phyloP scores from a whole-genome alignment of 2,888 invertebrate species.

The Teinopalpus imperialis region DNA sequence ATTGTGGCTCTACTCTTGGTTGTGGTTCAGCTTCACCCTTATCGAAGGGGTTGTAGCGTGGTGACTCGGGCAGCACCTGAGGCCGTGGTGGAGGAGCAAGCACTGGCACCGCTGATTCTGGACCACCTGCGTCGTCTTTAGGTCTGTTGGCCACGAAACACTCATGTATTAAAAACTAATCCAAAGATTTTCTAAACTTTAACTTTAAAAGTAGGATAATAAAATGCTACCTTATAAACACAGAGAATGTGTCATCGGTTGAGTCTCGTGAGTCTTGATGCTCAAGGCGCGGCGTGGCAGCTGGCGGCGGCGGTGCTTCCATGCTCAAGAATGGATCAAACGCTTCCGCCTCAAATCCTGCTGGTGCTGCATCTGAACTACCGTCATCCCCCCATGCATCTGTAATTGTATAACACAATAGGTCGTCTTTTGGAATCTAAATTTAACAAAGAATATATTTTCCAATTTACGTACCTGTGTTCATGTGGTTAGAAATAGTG shows the following conservation, averaged over 20 bases:
- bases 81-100: constrained; percentile 89
- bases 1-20: constrained; percentile 27
- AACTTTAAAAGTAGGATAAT: no score
- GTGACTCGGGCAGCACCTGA: constrained; percentile 73
- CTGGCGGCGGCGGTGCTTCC: constrained; percentile 88
- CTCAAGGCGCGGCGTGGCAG: constrained; percentile 84
- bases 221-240: constrained; percentile 85
- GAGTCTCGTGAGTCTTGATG: constrained; percentile 88
- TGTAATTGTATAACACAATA: constrained; percentile 28
- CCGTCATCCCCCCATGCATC: constrained; percentile 66
- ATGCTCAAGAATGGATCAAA: constrained; percentile 92
- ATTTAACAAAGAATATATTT: not conserved
- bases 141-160: constrained; percentile 80
- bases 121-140: constrained; percentile 59
- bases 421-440: no score
- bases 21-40: constrained; percentile 74
- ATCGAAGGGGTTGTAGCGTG: constrained; percentile 91
- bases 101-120: constrained; percentile 81
- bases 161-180: no score
- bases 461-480: constrained; percentile 47
- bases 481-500: constrained; percentile 69
- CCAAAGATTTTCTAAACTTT: no score
- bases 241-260: constrained; percentile 89
- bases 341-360: constrained; percentile 87
- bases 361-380: constrained; percentile 52